These are phyloP conservation scores for Coilia nasus DNA, from an alignment of 2,797 vertebrate genomes.

Conservation along the genomic window DNA sequence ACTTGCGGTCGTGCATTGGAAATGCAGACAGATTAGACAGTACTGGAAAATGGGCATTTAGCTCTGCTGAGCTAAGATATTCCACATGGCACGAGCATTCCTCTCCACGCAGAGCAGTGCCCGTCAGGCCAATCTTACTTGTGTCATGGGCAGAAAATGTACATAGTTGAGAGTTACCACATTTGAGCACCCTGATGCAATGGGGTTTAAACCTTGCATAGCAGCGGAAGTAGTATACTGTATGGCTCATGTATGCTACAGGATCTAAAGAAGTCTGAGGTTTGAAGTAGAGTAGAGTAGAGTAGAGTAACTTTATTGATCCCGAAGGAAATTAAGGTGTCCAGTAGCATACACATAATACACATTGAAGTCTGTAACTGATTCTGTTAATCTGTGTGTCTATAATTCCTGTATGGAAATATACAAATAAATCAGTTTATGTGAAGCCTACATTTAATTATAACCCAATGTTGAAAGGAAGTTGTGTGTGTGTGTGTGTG, in stretches of 20 bases:
- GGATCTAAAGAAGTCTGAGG: background rate
- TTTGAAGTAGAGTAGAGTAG: no score
- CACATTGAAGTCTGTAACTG: no score
- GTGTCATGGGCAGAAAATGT: slow-evolving; percentile 8
- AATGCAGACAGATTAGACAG: slow-evolving; percentile 1
- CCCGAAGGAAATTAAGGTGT: no score
- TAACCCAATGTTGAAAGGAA: no score
- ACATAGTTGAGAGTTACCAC: slow-evolving; percentile 1
- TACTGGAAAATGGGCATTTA: slow-evolving; percentile 5
- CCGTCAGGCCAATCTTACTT: background rate
- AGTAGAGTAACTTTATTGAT: no score
- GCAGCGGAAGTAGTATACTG: background rate
- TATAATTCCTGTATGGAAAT: background rate
- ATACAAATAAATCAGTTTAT: background rate
- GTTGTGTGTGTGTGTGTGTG: background rate
- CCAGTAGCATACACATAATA: no score
- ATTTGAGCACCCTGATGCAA: slow-evolving; percentile 8
- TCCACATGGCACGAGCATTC: background rate
- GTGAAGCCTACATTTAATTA: background rate
- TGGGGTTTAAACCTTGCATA: background rate
- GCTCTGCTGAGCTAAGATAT: slow-evolving; percentile 13
- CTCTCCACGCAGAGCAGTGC: background rate
- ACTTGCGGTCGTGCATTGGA: background rate
- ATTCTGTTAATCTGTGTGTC: background rate
- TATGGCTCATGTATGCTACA: background rate